Percentiles rank a stretch among this genome's conserved stretches.
These are phyloP conservation scores for Agonopterix alstromeriana DNA, from an alignment of 2,888 invertebrate species.

Conservation along the genomic window DNA sequence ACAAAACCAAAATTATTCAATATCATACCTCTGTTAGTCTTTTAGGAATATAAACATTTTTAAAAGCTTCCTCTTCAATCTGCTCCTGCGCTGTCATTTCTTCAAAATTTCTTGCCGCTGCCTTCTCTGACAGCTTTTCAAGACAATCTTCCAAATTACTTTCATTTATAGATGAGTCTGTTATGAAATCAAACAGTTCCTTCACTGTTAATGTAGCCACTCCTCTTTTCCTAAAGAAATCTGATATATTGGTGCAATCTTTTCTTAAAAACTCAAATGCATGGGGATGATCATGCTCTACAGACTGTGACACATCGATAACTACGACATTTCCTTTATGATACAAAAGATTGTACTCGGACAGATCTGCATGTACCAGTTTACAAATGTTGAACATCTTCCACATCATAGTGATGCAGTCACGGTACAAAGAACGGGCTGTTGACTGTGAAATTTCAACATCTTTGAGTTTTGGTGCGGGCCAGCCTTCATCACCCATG, in stretches of 20 bases:
- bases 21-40: conserved; percentile 87
- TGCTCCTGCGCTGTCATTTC: conserved; percentile 84
- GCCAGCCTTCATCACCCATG: conserved; percentile 95
- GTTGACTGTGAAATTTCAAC: conserved; percentile 84
- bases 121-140: conserved; percentile 82
- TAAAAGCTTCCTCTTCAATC: conserved; percentile 95
- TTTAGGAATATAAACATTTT: conserved; percentile 95
- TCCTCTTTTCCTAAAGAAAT: conserved; percentile 92
- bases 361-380: conserved; percentile 98
- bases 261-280: conserved; percentile 95
- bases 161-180: conserved; percentile 90
- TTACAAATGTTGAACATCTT: conserved; percentile 94
- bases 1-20: too few relatives aligned
- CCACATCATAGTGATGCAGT: conserved; percentile 93
- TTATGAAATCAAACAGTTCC: conserved; percentile 96
- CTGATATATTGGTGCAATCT: conserved; percentile 94
- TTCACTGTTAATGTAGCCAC: conserved; percentile 95
- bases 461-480: conserved; percentile 92
- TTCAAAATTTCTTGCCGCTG: conserved; percentile 77
- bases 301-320: conserved; percentile 99
- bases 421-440: conserved; percentile 87
- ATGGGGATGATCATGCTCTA: conserved; percentile 98
- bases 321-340: conserved; percentile 90
- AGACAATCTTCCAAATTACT: conserved; percentile 89
- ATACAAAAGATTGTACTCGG: conserved; percentile 95